Evolutionary conservation across 2,797 vertebrate species (phyloP).

Genomic region (Anguilla obscura): DNA sequence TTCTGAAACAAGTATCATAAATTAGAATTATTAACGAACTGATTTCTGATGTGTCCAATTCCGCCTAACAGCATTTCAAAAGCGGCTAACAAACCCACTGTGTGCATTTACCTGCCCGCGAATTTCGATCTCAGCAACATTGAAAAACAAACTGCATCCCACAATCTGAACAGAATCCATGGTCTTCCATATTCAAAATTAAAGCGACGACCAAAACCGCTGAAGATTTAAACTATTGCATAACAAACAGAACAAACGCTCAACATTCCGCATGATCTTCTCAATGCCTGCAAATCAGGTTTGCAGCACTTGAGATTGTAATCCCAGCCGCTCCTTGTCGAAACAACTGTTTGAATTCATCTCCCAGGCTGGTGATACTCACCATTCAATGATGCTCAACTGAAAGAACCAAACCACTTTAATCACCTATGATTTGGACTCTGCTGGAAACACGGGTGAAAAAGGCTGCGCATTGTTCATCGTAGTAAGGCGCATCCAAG

Average conservation of each 20-base stretch:
- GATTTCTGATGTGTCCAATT: background rate
- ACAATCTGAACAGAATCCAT: conserved; percentile 32
- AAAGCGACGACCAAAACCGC: background rate
- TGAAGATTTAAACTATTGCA: too few species aligned
- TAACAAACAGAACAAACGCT: background rate
- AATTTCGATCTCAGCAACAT: conserved; percentile 35
- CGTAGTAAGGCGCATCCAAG: background rate
- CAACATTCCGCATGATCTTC: background rate
- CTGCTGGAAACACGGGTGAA: background rate
- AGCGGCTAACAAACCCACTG: background rate
- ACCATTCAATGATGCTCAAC: background rate
- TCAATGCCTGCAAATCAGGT: background rate
- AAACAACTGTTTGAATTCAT: background rate
- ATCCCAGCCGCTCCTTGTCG: background rate
- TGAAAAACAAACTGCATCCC: conserved; percentile 53
- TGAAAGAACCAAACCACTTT: background rate
- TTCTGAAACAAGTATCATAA: background rate
- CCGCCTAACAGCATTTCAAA: background rate
- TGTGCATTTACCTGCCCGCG: conserved; percentile 38
- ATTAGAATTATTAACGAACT: background rate
- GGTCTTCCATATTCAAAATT: conserved; percentile 40
- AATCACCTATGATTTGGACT: background rate
- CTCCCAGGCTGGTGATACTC: background rate
- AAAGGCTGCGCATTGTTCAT: background rate
- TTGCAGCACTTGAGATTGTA: background rate